These are phyloP conservation scores for Melanogrammus aeglefinus DNA, from an alignment of 2,797 vertebrate species.

Conservation along the genomic window DNA sequence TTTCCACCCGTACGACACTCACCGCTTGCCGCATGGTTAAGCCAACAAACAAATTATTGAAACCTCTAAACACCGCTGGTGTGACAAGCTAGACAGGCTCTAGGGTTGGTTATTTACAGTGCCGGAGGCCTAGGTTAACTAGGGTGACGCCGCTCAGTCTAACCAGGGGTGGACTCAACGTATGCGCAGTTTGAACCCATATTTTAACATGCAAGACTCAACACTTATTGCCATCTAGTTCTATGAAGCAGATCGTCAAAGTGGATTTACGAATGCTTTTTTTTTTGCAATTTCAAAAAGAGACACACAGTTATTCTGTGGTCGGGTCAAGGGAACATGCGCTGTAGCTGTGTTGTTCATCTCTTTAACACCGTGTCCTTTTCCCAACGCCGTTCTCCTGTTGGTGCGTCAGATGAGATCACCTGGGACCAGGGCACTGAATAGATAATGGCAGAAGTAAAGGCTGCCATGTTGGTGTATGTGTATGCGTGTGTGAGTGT, in stretches of 20 bases:
- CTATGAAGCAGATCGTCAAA: neutral
- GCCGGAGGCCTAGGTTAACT: neutral
- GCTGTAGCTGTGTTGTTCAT: constrained; percentile 26
- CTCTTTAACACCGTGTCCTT: constrained; percentile 39
- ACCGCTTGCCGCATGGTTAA: constrained; percentile 61
- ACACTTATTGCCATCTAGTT: neutral
- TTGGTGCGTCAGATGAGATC: constrained; percentile 36
- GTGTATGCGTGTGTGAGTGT: no score
- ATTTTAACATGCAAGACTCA: neutral
- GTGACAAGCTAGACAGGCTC: constrained; percentile 36
- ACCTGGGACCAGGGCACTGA: constrained; percentile 20
- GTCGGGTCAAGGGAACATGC: constrained; percentile 31
- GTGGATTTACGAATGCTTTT: neutral
- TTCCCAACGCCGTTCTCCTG: constrained; percentile 30
- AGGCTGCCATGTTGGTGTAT: constrained; percentile 23
- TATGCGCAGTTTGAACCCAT: neutral
- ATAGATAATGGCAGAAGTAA: constrained; percentile 40
- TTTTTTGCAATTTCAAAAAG: neutral
- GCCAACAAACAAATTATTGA: constrained; percentile 58
- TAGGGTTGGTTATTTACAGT: neutral
- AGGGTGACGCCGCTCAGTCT: neutral
- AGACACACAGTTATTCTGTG: constrained; percentile 18
- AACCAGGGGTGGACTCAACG: neutral
- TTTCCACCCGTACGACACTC: constrained; percentile 44
- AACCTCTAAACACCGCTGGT: constrained; percentile 25